Evolutionary conservation across 2,797 vertebrate genomes (phyloP).

Genomic region (Loris lydekkerianus): DNA sequence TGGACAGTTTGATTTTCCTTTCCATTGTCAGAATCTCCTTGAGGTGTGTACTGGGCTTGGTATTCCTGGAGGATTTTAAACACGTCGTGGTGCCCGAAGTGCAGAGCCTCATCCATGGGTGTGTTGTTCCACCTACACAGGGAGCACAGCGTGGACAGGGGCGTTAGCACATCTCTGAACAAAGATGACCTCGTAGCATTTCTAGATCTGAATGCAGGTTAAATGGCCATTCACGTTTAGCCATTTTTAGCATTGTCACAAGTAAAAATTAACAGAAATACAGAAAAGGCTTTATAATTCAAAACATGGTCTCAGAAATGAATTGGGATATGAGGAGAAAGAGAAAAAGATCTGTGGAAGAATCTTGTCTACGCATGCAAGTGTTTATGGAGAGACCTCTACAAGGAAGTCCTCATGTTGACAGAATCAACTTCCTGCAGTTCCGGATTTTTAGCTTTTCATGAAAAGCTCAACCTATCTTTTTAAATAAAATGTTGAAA

Average conservation of each 20-base stretch:
- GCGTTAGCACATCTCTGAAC: background rate
- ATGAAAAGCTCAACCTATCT: conserved; percentile 1
- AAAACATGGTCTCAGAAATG: conserved; percentile 1
- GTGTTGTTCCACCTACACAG: conserved; percentile 97
- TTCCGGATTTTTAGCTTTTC: conserved; percentile 6
- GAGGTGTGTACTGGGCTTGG: conserved; percentile 95
- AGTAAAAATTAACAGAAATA: background rate
- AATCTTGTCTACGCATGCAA: background rate
- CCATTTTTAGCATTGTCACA: background rate
- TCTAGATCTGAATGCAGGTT: background rate
- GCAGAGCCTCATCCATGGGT: conserved; percentile 98
- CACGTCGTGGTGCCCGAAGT: conserved; percentile 98
- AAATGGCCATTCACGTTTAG: background rate
- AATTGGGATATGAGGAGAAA: background rate
- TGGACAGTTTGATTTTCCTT: conserved; percentile 93
- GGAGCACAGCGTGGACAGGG: background rate
- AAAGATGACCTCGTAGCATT: background rate
- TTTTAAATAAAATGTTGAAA: conserved; percentile 23
- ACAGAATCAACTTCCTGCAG: background rate
- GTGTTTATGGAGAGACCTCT: background rate
- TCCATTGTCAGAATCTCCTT: conserved; percentile 85
- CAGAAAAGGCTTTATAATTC: conserved; percentile 21
- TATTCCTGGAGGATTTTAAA: conserved; percentile 97
- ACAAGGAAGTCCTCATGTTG: background rate
- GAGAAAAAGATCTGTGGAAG: background rate